phyloP scores from a whole-genome alignment of 2,888 invertebrate species.

The Bruchidius siliquastri region DNA sequence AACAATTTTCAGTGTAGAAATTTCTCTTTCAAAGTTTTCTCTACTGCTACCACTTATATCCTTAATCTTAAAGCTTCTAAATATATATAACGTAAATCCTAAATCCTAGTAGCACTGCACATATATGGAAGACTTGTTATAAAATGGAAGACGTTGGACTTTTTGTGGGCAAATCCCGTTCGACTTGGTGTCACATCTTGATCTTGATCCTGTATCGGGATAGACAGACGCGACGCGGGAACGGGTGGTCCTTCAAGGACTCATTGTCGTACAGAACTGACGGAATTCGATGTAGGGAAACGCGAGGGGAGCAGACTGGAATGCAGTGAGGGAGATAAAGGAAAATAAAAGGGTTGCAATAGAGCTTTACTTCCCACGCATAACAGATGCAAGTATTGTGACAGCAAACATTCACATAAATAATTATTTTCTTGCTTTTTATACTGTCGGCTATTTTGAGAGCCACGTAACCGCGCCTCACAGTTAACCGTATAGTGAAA shows the following conservation, averaged over 20 bases:
- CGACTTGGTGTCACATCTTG: conserved; percentile 1
- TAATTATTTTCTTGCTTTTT: no score
- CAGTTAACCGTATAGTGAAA: no score
- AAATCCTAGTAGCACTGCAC: neutral
- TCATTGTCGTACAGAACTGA: conserved; percentile 17
- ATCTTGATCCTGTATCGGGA: neutral
- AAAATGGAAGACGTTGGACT: conserved; percentile 53
- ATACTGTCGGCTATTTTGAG: no score
- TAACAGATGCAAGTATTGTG: no score
- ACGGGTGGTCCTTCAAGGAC: conserved; percentile 16
- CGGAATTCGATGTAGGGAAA: neutral
- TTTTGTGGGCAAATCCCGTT: conserved; percentile 33
- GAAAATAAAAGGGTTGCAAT: neutral
- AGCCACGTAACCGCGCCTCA: no score
- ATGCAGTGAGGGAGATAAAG: neutral
- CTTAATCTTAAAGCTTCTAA: neutral
- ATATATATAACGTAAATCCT: neutral
- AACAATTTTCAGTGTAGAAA: no score
- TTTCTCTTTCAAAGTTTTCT: no score
- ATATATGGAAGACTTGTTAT: neutral
- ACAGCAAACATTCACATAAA: no score
- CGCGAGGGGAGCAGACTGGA: conserved; percentile 1
- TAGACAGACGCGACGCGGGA: neutral
- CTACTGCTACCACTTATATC: neutral
- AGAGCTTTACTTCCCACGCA: no score